Percentiles rank a stretch among this genome's conserved stretches.
Evolutionary conservation across 2,113 vertebrate species (phyloP).

Genomic region (Rhinogobius similis): DNA sequence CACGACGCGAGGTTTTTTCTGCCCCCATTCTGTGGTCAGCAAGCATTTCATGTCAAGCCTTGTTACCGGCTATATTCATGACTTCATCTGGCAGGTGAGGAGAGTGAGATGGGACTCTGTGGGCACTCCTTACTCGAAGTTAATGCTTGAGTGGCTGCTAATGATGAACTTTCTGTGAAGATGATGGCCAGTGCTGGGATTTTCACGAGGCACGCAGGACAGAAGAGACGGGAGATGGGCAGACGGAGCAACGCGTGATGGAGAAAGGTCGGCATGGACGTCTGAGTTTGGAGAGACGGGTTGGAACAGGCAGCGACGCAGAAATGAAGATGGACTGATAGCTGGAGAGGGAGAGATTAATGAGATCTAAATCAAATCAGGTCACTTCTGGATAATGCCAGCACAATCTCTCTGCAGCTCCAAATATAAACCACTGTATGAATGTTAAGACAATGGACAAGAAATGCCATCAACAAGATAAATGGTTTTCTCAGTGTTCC

Average conservation of each 20-base stretch:
- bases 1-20: constrained; percentile 22
- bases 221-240: constrained; percentile 23
- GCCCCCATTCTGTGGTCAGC: constrained; percentile 25
- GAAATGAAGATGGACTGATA: constrained; percentile 17
- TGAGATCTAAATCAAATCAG: constrained; percentile 72
- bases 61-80: constrained; percentile 20
- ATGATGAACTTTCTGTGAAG: constrained; percentile 44
- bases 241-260: constrained; percentile 24
- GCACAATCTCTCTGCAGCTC: constrained; percentile 48
- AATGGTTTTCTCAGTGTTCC: neutral
- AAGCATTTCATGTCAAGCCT: constrained; percentile 11
- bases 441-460: constrained; percentile 31
- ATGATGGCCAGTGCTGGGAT: constrained; percentile 34
- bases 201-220: constrained; percentile 15
- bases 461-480: constrained; percentile 27
- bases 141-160: constrained; percentile 33
- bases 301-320: constrained; percentile 1
- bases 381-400: constrained; percentile 64
- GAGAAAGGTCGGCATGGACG: constrained; percentile 28
- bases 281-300: constrained; percentile 11
- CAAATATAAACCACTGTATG: constrained; percentile 61
- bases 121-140: constrained; percentile 2
- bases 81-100: constrained; percentile 26
- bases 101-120: constrained; percentile 17
- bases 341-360: constrained; percentile 43